These are phyloP conservation scores for Athalia circularis DNA, from an alignment of 2,888 invertebrate genomes.

Conservation along the genomic window DNA sequence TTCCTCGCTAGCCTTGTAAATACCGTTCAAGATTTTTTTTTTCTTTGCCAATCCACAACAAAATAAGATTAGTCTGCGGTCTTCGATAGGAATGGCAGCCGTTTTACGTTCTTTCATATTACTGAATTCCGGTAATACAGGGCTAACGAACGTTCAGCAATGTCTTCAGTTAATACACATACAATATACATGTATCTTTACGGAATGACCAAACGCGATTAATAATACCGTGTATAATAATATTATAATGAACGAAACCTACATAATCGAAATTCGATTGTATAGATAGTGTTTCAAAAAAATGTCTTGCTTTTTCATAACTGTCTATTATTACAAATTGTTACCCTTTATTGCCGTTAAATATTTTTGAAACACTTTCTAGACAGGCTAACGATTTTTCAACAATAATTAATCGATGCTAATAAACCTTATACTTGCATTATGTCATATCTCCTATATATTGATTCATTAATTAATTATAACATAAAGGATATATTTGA, in stretches of 20 bases:
- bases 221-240: constrained; percentile 53
- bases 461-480: constrained; percentile 61
- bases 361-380: too few relatives aligned
- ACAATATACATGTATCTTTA: constrained; percentile 51
- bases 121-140: too few relatives aligned
- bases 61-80: too few relatives aligned
- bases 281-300: too few relatives aligned
- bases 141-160: too few relatives aligned
- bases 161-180: constrained; percentile 57
- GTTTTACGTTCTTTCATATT: too few relatives aligned
- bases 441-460: constrained; percentile 51
- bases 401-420: constrained; percentile 47
- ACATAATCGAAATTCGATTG: constrained; percentile 58
- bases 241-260: constrained; percentile 52
- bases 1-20: too few relatives aligned
- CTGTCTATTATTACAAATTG: too few relatives aligned
- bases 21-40: not conserved
- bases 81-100: too few relatives aligned
- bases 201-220: constrained; percentile 55
- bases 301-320: too few relatives aligned
- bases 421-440: constrained; percentile 2
- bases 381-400: constrained; percentile 64
- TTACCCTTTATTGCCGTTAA: too few relatives aligned
- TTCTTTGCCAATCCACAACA: too few relatives aligned
- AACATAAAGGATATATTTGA: constrained; percentile 64